Conservation (phyloP, 2,113 vertebrate species). For the Urocolius indicus region DNA sequence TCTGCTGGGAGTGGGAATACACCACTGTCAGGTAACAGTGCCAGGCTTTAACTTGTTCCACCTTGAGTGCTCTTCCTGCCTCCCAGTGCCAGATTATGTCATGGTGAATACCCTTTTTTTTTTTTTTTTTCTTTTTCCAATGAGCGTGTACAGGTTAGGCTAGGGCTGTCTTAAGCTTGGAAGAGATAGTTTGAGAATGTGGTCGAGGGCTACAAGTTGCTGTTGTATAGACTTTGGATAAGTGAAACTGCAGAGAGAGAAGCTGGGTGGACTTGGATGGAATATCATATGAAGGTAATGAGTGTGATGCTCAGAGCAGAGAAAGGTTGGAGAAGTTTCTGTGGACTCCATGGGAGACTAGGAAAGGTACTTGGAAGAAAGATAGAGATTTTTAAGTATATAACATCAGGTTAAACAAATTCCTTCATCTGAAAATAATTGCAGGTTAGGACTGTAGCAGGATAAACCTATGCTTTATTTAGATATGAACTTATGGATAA, state of each 20-base stretch:
- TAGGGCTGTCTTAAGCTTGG: not conserved
- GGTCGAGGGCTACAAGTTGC: not conserved
- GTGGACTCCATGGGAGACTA: not conserved
- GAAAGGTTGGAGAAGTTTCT: not conserved
- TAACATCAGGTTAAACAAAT: not conserved
- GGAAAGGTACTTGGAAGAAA: not conserved
- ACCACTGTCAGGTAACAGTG: not conserved
- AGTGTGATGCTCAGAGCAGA: fast-evolving
- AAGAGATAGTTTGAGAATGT: not conserved
- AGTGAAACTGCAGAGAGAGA: not conserved
- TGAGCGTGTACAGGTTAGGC: not conserved
- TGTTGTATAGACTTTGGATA: not conserved
- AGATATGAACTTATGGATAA: not conserved
- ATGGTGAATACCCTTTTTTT: not conserved
- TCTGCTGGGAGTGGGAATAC: not conserved
- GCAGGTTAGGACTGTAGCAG: not conserved
- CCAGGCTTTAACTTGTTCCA: not conserved
- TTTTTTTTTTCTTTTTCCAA: not conserved
- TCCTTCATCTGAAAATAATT: not conserved
- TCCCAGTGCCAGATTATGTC: not conserved
- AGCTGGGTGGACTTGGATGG: not conserved
- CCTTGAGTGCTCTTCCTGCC: not conserved
- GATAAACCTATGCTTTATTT: not conserved
- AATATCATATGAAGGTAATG: not conserved
- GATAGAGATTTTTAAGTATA: not conserved